Percentiles rank a stretch among this genome's conserved stretches.
Conservation (phyloP, 2,888 invertebrate species). For the Melieria crassipennis region DNA sequence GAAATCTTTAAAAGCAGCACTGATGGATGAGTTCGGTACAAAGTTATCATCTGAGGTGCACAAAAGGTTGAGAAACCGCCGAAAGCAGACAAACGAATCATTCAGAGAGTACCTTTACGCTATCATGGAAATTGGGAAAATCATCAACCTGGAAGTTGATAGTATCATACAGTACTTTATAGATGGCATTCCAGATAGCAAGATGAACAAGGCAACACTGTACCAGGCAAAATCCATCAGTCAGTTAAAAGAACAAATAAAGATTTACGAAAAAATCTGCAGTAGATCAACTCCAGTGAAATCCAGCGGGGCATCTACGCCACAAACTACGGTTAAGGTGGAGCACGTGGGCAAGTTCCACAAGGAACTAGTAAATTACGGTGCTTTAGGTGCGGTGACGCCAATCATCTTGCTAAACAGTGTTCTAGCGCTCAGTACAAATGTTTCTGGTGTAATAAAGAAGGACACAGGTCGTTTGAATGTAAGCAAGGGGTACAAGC, state of each 20-base stretch:
- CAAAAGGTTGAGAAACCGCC: conserved; percentile 24
- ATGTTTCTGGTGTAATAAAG: conserved; percentile 21
- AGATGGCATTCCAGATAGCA: conserved; percentile 23
- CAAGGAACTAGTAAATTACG: not conserved
- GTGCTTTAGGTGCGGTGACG: conserved; percentile 30
- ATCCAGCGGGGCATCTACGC: not conserved
- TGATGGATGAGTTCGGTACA: conserved; percentile 30
- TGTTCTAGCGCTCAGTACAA: conserved; percentile 9
- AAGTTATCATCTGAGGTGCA: conserved; percentile 29
- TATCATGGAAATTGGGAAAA: conserved; percentile 33
- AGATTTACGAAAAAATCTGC: conserved; percentile 7
- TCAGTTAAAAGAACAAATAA: conserved; percentile 25
- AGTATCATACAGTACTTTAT: conserved; percentile 16
- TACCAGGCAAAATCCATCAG: conserved; percentile 21
- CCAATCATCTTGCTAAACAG: conserved; percentile 14
- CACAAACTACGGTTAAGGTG: not conserved
- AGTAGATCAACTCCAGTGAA: conserved; percentile 3
- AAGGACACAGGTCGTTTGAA: conserved; percentile 24
- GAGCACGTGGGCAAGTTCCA: not conserved
- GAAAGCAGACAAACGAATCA: conserved; percentile 21
- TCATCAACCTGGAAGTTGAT: conserved; percentile 33
- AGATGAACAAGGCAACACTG: conserved; percentile 20
- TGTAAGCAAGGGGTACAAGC: conserved; percentile 7
- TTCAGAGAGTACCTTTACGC: conserved; percentile 36
- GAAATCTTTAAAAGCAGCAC: conserved; percentile 23